Percentiles rank a stretch among this genome's conserved stretches.
Conservation (phyloP, 2,113 vertebrate species). For the Dolichallabes microphthalmus region DNA sequence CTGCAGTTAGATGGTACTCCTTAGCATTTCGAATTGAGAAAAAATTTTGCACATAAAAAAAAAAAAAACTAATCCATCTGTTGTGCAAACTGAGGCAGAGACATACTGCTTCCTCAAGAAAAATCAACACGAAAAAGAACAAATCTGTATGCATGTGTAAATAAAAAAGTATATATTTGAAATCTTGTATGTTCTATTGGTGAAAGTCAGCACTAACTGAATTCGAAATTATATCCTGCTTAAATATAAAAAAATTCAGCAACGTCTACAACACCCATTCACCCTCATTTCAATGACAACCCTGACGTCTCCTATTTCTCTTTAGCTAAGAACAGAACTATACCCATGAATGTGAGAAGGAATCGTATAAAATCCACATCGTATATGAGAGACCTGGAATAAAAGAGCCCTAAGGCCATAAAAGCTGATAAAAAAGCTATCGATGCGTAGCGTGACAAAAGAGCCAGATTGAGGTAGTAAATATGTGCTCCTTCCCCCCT, state of each 20-base stretch:
- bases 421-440: constrained; percentile 46
- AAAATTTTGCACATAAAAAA: too few relatives aligned
- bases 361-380: constrained; percentile 42
- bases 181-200: not conserved
- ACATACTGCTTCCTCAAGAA: not conserved
- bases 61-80: not conserved
- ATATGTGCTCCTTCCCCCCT: constrained; percentile 48
- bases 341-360: constrained; percentile 33
- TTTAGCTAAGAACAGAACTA: not conserved
- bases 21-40: not conserved
- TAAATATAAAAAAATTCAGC: not conserved
- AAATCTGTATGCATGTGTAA: not conserved
- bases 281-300: not conserved
- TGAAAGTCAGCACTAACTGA: not conserved
- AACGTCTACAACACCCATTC: not conserved
- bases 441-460: constrained; percentile 28
- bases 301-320: not conserved
- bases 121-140: not conserved
- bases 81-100: too few relatives aligned
- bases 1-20: not conserved
- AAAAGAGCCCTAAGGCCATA: constrained; percentile 42
- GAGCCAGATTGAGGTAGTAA: constrained; percentile 53
- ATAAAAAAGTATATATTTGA: not conserved
- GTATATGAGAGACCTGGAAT: constrained; percentile 34
- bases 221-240: not conserved